Percentiles rank a stretch among this genome's conserved stretches.
Conservation (phyloP, 2,797 vertebrate species). For the Microhierax caerulescens region DNA sequence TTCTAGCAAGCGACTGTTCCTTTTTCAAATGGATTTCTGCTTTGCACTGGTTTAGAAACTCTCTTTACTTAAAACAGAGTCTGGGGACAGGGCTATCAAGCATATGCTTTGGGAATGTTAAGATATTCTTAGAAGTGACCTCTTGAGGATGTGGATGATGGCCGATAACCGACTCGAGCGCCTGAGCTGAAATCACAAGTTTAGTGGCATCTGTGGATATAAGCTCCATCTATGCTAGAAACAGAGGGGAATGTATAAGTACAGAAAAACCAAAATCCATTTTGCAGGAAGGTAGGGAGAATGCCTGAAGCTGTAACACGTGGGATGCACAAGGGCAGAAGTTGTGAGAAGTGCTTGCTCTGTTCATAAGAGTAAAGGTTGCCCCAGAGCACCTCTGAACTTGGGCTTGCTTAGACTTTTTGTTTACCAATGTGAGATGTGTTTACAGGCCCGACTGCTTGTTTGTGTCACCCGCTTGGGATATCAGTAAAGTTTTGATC, state of each 20-base stretch:
- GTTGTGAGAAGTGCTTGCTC: neutral
- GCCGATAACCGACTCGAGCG: neutral
- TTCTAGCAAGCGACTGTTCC: constrained; percentile 14
- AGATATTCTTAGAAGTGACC: neutral
- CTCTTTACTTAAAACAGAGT: neutral
- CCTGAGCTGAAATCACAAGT: neutral
- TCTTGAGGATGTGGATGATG: neutral
- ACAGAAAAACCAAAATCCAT: neutral
- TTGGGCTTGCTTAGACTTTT: neutral
- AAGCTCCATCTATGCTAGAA: neutral
- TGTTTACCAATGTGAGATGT: neutral
- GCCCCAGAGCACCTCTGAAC: neutral
- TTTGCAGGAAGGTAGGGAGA: neutral
- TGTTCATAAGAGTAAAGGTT: neutral
- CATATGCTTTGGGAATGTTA: neutral
- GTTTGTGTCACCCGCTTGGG: neutral
- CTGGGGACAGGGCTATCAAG: neutral
- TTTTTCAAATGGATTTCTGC: neutral
- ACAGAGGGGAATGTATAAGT: neutral
- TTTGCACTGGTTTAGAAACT: neutral
- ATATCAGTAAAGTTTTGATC: neutral
- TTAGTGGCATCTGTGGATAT: neutral
- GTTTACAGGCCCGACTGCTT: neutral
- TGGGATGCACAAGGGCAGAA: neutral
- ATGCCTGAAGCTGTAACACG: neutral